phyloP scores from a whole-genome alignment of 2,113 vertebrate species.

The Piaya cayana region DNA sequence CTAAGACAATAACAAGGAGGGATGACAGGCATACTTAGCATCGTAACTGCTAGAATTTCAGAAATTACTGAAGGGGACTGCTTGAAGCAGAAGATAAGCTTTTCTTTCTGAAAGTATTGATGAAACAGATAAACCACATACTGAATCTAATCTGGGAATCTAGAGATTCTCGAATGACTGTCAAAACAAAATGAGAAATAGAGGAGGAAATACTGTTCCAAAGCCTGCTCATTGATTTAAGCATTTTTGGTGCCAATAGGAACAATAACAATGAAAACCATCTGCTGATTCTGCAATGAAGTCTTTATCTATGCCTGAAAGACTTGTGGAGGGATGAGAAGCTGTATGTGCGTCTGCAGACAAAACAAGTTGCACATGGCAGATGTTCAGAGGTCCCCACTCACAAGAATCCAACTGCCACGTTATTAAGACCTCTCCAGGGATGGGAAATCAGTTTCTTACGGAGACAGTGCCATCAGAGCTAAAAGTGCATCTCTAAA shows the following conservation, averaged over 20 bases:
- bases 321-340: neutral
- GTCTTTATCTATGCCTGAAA: constrained; percentile 16
- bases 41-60: constrained; percentile 13
- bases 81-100: constrained; percentile 33
- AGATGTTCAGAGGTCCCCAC: neutral
- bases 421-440: neutral
- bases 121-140: constrained; percentile 30
- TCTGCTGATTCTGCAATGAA: constrained; percentile 13
- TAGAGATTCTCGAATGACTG: constrained; percentile 31
- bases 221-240: constrained; percentile 27
- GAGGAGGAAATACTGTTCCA: constrained; percentile 13
- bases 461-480: neutral
- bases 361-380: neutral
- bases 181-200: constrained; percentile 47
- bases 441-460: neutral
- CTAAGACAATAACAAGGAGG: neutral
- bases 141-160: constrained; percentile 23
- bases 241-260: constrained; percentile 24
- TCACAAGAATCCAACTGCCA: neutral
- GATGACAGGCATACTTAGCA: neutral
- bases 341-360: neutral
- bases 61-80: neutral
- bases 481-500: neutral
- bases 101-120: constrained; percentile 17
- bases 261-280: constrained; percentile 45